Evolutionary conservation across 2,797 vertebrate genomes (phyloP), one percentile per base, ranked within the genome.

Genomic region (Leptodactylus fallax): DNA sequence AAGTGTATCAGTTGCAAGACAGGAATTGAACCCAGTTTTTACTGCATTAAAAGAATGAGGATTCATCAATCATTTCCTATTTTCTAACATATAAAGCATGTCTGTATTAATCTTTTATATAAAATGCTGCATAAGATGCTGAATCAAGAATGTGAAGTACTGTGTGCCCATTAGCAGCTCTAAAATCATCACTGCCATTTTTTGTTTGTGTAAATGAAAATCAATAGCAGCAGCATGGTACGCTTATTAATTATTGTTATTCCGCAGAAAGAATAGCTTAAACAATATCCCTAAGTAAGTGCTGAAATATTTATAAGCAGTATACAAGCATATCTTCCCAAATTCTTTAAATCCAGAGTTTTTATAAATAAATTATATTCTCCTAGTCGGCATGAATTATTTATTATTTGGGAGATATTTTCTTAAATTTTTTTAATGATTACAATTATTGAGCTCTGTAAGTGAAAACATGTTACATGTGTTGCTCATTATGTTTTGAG

Each of bases 301-400:
- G 55, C 7, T 77, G 27, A 82, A 87, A 65, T 87, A 87, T 83
- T 87, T 82, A 87, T 83, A 55, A 36, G 36, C 36, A 36, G 36
- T 53, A 81, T 4, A 76, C 36, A 36, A 36, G 36, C 36, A 36
- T 36, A 36, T 36, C 36, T 36, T 36, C 36, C 36, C 36, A 36
- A 36, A 36, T 36, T 36, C 36, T 36, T 53, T 53, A 53, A 53
- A 53, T 12, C 51, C 8, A 72, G n/a, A 47, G 79, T 60, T 76
- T 45, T 83, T 77, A 87, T 87, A 83, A 77, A 87, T 87, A 87
- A 87, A 85, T 85, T 10, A 65, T 23, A 47, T 36, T 63, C 82
- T 49, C n/a, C 76, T 45, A 14, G 16, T 61, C 2, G 27, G 16
- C 11, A 76, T 83, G 9, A 87, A 87, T 77, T 53, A 87, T 87